Base-by-base conservation (phyloP, 2,797 vertebrate species). In the Molossus alvarezi region DNA sequence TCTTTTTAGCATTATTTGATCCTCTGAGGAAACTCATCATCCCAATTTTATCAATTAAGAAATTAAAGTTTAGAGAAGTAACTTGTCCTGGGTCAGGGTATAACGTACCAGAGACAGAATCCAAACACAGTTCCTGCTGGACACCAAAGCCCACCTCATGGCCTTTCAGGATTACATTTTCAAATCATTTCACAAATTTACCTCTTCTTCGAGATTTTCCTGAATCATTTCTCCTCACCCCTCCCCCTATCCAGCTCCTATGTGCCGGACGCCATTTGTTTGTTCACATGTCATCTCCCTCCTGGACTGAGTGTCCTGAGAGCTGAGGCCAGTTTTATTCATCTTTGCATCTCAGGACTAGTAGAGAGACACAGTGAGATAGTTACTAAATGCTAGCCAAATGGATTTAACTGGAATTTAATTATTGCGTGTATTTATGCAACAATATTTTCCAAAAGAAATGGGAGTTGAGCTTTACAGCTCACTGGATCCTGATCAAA, bases 151-250 rank as follows among this genome's bases (percentile, higher is more conserved):
- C 79, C 51, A 90, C 5, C 8, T 65, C 7, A 0, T 8, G 9
- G 23, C 67, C 33, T 95, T 89, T 86, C 20, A 76, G 81, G 37
- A 41, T 37, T 73, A 83, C 41, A 89, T 77, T 95, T 93, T 89
- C 51, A 91, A 94, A 53, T 15, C 27, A 55, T 41, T 62, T 88
- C 45, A 65, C 69, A 95, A 81, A 77, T 79, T 55, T n/a, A 72
- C 15, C 29, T 92, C 53, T 82, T 73, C 37, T 48, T 29, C 29
- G 23, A 94, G 55, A 75, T 23, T 37, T 72, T 72, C n/a, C 29
- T 37, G 14, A 81, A 67, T 76, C 45, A 51, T 13, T 89, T 71
- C 57, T 48, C 37, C 23, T 29, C 21, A 4, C 3, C 33, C 48
- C 12, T 11, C 64, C 23, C 62, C 10, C 51, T 13, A 29, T 12